Evolutionary conservation across 2,888 invertebrate genomes (phyloP).

Genomic region (Pasiphila rectangulata): DNA sequence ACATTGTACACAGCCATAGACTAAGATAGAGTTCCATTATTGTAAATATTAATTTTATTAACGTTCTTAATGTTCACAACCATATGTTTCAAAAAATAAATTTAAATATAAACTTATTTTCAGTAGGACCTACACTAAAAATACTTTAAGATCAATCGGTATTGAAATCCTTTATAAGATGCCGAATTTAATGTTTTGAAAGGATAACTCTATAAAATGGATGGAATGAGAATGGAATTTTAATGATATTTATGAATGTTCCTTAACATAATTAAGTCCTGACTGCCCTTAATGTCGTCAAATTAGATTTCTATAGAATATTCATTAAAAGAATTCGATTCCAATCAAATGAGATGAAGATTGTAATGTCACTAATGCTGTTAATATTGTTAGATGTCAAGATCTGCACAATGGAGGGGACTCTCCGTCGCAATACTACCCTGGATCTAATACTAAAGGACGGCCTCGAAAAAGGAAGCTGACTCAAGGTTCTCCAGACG

Average conservation of each 20-base stretch:
- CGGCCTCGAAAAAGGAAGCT: conserved; percentile 89
- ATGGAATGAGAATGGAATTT: not conserved
- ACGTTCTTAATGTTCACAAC: no score
- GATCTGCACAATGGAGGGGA: conserved; percentile 77
- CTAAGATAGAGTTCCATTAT: no score
- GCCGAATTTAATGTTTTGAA: not conserved
- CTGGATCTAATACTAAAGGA: conserved; percentile 86
- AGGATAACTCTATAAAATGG: not conserved
- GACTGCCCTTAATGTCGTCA: not conserved
- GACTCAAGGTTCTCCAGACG: conserved; percentile 80
- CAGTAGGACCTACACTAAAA: no score
- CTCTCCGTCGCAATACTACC: conserved; percentile 84
- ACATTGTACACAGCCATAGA: no score
- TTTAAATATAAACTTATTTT: no score
- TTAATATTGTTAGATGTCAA: conserved; percentile 54
- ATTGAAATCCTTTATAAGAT: no score
- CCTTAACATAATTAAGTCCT: conserved; percentile 1
- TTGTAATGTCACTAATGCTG: conserved; percentile 3
- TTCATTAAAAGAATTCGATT: conserved; percentile 9
- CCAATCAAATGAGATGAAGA: conserved; percentile 13
- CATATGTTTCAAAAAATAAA: no score
- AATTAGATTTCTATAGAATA: not conserved
- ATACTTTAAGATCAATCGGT: no score
- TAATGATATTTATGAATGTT: not conserved
- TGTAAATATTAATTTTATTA: no score